Base-by-base conservation (phyloP, 2,888 invertebrate genomes). In the Drosophila austrosaltans region DNA sequence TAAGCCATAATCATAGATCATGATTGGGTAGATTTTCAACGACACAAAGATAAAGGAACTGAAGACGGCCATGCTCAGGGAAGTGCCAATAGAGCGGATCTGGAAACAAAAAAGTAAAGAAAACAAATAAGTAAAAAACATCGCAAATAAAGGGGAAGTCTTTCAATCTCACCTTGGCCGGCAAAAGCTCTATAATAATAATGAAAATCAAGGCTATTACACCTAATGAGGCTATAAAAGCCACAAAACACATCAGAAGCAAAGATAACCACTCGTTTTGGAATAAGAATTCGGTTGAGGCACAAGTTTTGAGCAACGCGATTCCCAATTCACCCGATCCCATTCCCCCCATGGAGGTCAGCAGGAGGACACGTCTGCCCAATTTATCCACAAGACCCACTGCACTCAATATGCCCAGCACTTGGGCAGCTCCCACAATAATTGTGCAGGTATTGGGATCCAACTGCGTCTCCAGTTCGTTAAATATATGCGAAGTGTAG, bases 401-500 rank as follows among this genome's bases (percentile, higher is more conserved):
- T 2, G 90, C 79, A 53, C 70, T 69, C 3, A 76, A 63, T 3
- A 90, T 82, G 32, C 91, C 91, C 10, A 84, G 0, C 25, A 90
- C 72, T 70, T 91, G 91, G 3, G 78, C 69, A 7, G 64, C 78
- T 3, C 90, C 91, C 66, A 91, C 78, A 10, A 90, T 77, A 25
- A 91, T 91, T 1, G 91, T 89, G 53, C 82, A 81, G 16, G 77
- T 78, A 53, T 91, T 90, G 0, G 89, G 78, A 8, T 82, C 81
- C 12, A 91, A 66, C 32, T 67, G 75, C 2, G 84, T 84, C 12
- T 85, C 80, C 16, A 89, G 71, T 42, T 81, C 75, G 1, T 66
- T 68, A 53, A 91, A 91, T 22, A 91, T 91, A 48, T 82, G 77
- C 40, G 91, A 79, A 0, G 90, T 87, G 66, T 91, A 91, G 70